A percentile compares a stretch with the other conserved stretches of the same genome.
Evolutionary conservation across 2,888 invertebrate genomes (phyloP).

Genomic region (Diarsia rubi): DNA sequence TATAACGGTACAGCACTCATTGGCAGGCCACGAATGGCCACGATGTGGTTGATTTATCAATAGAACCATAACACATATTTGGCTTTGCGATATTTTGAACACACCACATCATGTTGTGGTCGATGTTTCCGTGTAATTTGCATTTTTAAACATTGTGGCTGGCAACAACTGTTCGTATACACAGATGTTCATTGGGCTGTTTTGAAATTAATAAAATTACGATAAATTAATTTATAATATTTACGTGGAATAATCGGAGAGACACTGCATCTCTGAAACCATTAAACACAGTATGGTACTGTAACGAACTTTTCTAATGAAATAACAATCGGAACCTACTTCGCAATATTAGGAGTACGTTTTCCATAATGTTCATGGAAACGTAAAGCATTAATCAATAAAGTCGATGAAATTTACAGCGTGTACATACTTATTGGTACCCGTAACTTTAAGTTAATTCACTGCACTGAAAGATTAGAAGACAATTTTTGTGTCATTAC

Average conservation of each 20-base stretch:
- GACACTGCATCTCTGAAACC: not conserved
- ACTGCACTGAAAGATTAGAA: not conserved
- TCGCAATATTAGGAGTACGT: too few relatives aligned
- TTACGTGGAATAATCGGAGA: not conserved
- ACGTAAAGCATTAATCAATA: too few relatives aligned
- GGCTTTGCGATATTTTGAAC: slow-evolving; percentile 63
- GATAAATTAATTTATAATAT: not conserved
- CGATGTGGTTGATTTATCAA: slow-evolving; percentile 68
- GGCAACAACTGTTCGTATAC: slow-evolving; percentile 41
- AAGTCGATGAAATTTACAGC: too few relatives aligned
- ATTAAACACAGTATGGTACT: not conserved
- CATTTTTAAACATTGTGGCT: slow-evolving; percentile 61
- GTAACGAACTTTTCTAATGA: too few relatives aligned
- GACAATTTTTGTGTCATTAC: not conserved
- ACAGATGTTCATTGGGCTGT: not conserved
- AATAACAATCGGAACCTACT: too few relatives aligned
- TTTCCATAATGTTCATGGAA: too few relatives aligned
- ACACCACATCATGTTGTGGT: slow-evolving; percentile 57
- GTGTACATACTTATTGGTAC: too few relatives aligned
- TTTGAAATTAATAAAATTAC: slow-evolving; percentile 13
- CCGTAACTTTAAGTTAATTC: not conserved
- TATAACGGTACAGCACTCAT: slow-evolving; percentile 56
- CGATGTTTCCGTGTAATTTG: slow-evolving; percentile 52
- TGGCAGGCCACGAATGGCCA: slow-evolving; percentile 47
- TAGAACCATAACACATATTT: slow-evolving; percentile 65